Evolutionary conservation across 2,888 invertebrate species (phyloP).

Genomic region (Cantharis rufa): DNA sequence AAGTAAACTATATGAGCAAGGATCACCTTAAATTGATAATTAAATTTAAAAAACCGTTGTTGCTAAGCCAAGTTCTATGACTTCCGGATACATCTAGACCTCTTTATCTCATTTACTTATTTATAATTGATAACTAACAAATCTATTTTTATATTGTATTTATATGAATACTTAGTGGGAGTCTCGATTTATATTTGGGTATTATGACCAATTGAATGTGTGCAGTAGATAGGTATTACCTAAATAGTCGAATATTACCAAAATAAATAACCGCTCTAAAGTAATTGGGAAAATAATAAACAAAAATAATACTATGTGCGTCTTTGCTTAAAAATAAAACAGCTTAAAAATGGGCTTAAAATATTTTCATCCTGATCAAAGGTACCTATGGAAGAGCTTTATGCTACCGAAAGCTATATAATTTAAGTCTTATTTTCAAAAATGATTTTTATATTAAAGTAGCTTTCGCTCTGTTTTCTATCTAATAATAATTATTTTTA

Average conservation of each 20-base stretch:
- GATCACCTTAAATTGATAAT: constrained; percentile 5
- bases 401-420: no score
- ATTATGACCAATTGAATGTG: not conserved
- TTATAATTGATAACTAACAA: constrained; percentile 19
- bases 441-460: no score
- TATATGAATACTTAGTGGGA: not conserved
- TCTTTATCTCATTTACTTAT: constrained; percentile 22
- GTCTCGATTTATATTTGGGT: constrained; percentile 1
- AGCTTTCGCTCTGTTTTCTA: no score
- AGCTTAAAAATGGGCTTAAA: no score
- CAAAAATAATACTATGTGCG: not conserved
- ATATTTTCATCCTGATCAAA: no score
- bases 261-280: not conserved
- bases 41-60: constrained; percentile 8
- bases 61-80: constrained; percentile 30
- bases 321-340: not conserved
- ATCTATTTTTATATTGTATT: constrained; percentile 24
- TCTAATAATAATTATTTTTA: no score
- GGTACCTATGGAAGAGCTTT: no score
- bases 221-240: not conserved
- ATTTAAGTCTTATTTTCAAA: no score
- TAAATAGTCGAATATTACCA: not conserved
- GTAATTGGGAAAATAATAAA: not conserved
- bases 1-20: not conserved
- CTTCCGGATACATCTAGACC: constrained; percentile 25